A percentile compares a stretch with the other conserved stretches of the same genome.
Conservation (phyloP, 2,888 invertebrate genomes). For the Holacanthella duospinosa region DNA sequence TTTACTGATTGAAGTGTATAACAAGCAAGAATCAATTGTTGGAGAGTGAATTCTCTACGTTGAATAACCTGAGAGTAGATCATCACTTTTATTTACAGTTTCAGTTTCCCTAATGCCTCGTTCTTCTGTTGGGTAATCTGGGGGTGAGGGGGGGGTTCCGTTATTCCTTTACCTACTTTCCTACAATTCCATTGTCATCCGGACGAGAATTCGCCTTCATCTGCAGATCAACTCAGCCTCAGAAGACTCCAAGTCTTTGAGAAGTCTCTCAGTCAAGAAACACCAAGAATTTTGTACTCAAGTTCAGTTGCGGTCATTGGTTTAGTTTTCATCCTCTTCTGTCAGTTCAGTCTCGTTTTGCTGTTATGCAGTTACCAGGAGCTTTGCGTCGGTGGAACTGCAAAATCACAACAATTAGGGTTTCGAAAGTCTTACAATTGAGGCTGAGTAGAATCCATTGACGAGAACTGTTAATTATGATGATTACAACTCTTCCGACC, state of each 20-base stretch:
- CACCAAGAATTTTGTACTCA: too few relatives aligned
- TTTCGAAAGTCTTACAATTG: too few relatives aligned
- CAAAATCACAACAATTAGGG: too few relatives aligned
- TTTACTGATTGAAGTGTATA: too few relatives aligned
- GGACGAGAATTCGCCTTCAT: neutral
- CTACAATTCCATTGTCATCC: neutral
- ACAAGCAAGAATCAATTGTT: too few relatives aligned
- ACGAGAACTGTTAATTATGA: too few relatives aligned
- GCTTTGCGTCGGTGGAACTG: neutral
- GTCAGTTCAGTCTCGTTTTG: too few relatives aligned
- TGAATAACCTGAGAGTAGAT: too few relatives aligned
- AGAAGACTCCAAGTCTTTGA: neutral
- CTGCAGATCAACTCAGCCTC: neutral
- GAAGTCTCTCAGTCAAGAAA: too few relatives aligned
- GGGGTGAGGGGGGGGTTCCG: neutral
- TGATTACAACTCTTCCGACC: too few relatives aligned
- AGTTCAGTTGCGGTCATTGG: neutral
- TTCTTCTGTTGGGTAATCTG: neutral
- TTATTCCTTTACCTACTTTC: neutral
- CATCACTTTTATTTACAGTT: neutral
- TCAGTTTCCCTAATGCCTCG: neutral
- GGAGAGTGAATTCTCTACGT: too few relatives aligned
- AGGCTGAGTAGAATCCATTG: too few relatives aligned
- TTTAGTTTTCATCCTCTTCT: neutral
- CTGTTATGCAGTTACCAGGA: neutral